Conservation (phyloP, 2,113 vertebrate genomes). For the Catharus bicknelli region DNA sequence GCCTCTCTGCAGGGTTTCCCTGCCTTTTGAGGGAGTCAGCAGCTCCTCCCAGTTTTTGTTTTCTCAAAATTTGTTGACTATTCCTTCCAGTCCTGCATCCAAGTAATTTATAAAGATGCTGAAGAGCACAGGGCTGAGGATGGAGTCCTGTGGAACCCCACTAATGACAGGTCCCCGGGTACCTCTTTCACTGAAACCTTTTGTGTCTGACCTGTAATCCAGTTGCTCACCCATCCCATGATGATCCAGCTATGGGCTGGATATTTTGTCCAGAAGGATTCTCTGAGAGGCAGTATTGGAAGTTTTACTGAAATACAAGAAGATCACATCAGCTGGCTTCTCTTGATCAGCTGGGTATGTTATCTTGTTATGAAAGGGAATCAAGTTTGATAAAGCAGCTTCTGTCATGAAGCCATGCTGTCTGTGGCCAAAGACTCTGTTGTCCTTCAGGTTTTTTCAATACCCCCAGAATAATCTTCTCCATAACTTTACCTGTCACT, state of each 20-base stretch:
- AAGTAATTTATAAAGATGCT: rapidly evolving
- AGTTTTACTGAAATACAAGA: background rate
- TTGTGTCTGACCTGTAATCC: rapidly evolving
- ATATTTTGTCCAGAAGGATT: background rate
- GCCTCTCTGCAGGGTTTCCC: background rate
- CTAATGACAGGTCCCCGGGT: background rate
- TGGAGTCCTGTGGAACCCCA: background rate
- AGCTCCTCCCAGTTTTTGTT: background rate
- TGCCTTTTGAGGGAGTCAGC: background rate
- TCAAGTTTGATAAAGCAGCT: background rate
- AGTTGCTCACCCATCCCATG: background rate
- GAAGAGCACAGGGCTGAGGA: rapidly evolving
- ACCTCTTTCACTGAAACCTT: background rate
- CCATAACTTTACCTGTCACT: background rate
- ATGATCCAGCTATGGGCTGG: background rate
- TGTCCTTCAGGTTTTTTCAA: background rate
- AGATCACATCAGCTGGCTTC: background rate
- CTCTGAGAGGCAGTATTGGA: background rate
- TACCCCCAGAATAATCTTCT: background rate
- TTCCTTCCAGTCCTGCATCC: background rate
- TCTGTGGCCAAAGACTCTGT: background rate
- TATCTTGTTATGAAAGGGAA: background rate
- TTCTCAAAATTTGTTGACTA: background rate
- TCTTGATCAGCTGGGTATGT: background rate
- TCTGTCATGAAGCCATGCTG: background rate